Evolutionary conservation across 2,888 invertebrate species (phyloP), one percentile per base, ranked within the genome.

Genomic region (Xylophagus ater): DNA sequence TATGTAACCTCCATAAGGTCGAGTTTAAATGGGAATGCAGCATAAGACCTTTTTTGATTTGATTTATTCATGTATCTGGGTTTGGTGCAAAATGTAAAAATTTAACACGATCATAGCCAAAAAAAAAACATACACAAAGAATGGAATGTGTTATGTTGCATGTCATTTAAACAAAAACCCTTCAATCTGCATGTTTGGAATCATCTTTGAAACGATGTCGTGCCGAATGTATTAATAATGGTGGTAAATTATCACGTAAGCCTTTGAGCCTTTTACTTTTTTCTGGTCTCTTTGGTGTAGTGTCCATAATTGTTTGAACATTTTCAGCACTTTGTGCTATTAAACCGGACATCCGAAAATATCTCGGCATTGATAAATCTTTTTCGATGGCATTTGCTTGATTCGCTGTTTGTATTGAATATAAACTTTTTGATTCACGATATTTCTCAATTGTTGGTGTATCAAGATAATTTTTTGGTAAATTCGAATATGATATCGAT

Each of bases 301-400:
- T 55, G 2, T 54, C 47, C 24, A 52, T 41, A 0, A 28, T 33
- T 6, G 33, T 12, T 7, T 33, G 19, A 14, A 49, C 31, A 48
- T 45, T 49, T 40, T 64, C 62, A 2, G 46, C 53, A 34, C 63
- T 65, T 37, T 61, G 59, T 1, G 64, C 51, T 12, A 62, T 49
- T 43, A 59, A 52, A 19, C 56, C 60, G 2, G 66, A 56, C 2
- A 67, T 60, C 0, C 75, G 69, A 47, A 73, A 76, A 49, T 74
- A 74, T 41, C 76, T 62, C 0, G 76, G 76, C 76, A 76, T 76
- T 14, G 74, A 73, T 38, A 70, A 74, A 46, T 76, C 76, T 34
- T 60, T 61, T 44, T 71, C 68, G 18, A 67, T 63, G 21, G 67
- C 66, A 35, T 55, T 54, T 1, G 53, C 55, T 10, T 54, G 55